phyloP scores from a whole-genome alignment of 1,140 invertebrate genomes.

The Grapholita molesta region DNA sequence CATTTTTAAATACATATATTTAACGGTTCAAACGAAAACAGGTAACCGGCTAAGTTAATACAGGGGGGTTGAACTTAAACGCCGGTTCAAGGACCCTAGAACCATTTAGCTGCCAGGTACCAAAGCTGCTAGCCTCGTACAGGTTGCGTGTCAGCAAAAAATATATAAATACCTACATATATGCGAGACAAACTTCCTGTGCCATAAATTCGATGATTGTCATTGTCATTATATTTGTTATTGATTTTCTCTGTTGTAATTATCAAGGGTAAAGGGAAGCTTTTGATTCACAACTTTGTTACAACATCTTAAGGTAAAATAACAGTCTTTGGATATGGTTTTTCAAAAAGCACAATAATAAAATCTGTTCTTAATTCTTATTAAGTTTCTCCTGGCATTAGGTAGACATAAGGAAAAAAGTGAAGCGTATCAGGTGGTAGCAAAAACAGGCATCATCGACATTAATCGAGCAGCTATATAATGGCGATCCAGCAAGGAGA shows the following conservation, averaged over 20 bases:
- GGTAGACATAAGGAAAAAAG: constrained; percentile 1
- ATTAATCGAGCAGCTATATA: constrained; percentile 49
- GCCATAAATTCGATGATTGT: not conserved
- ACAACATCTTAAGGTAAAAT: too few species aligned
- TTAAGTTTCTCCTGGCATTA: not conserved
- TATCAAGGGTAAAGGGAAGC: too few species aligned
- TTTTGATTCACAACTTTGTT: too few species aligned
- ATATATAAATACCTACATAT: not conserved
- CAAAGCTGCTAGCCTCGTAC: constrained; percentile 29
- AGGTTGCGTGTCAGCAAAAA: constrained; percentile 36
- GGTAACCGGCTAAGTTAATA: too few species aligned
- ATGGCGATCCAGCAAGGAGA: constrained; percentile 42
- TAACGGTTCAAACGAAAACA: too few species aligned
- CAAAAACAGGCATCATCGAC: constrained; percentile 58
- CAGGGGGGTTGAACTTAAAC: constrained; percentile 4
- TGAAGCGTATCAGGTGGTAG: constrained; percentile 34
- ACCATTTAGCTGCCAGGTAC: constrained; percentile 45
- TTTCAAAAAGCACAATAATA: not conserved
- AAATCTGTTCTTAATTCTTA: not conserved
- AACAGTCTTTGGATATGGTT: too few species aligned
- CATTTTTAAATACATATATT: not conserved
- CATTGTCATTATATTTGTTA: too few species aligned
- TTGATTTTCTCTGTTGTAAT: too few species aligned
- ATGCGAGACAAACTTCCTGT: not conserved
- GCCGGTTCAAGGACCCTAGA: constrained; percentile 41